Conservation (phyloP, 2,113 vertebrate species). For the Thunnus thynnus region DNA sequence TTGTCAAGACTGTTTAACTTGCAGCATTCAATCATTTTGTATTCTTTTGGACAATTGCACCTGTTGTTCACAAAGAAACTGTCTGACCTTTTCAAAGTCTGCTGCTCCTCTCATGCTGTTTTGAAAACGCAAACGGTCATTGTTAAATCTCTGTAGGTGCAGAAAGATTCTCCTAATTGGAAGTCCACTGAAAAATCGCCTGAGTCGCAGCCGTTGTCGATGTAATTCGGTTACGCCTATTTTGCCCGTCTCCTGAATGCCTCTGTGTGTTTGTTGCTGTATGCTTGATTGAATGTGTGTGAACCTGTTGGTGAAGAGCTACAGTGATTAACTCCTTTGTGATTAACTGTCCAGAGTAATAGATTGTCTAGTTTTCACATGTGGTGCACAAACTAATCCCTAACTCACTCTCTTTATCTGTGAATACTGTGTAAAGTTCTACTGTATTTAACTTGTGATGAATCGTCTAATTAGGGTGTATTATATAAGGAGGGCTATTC, state of each 20-base stretch:
- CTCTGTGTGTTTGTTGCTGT: conserved; percentile 11
- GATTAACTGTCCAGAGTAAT: conserved; percentile 28
- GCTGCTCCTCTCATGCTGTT: neutral
- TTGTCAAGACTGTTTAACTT: neutral
- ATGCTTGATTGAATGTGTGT: conserved; percentile 27
- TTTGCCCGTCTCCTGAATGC: neutral
- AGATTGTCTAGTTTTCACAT: conserved; percentile 21
- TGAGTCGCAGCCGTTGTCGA: conserved; percentile 10
- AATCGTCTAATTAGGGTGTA: conserved; percentile 46
- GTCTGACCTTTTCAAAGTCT: neutral
- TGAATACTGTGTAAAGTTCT: conserved; percentile 33
- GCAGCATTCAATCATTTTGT: neutral
- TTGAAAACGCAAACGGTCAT: neutral
- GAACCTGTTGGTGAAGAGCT: conserved; percentile 20
- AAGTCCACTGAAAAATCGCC: neutral
- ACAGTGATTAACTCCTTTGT: conserved; percentile 45
- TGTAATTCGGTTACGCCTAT: conserved; percentile 5
- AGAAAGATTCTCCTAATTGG: neutral
- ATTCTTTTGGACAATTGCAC: neutral
- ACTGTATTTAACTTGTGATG: conserved; percentile 54
- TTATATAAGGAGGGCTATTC: conserved; percentile 6
- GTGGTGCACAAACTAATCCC: conserved; percentile 8
- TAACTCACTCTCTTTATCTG: neutral
- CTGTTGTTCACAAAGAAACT: neutral
- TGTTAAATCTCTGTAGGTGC: conserved; percentile 5